These are phyloP conservation scores for Protosalanx chinensis DNA, from an alignment of 2,797 vertebrate genomes.

Conservation along the genomic window DNA sequence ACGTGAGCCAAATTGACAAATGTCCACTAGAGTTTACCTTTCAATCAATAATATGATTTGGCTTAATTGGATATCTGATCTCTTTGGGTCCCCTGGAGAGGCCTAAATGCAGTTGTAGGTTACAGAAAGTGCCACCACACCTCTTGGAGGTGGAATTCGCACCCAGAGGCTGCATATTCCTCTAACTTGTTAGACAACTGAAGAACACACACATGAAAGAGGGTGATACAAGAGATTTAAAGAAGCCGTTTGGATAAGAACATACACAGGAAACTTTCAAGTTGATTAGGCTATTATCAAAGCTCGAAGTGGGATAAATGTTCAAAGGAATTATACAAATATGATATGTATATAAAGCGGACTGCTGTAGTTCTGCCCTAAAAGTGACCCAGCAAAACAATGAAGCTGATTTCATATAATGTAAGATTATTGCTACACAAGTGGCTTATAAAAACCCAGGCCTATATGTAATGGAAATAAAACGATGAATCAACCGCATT, in stretches of 20 bases:
- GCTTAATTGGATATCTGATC: too few relatives aligned
- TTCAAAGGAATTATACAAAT: neutral
- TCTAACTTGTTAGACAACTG: slow-evolving; percentile 12
- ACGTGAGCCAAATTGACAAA: neutral
- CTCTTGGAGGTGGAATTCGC: slow-evolving; percentile 10
- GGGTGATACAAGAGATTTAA: too few relatives aligned
- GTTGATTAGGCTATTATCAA: neutral
- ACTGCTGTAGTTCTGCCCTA: neutral
- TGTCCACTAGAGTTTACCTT: too few relatives aligned
- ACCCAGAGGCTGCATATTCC: slow-evolving; percentile 17
- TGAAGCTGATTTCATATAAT: too few relatives aligned
- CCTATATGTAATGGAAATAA: neutral
- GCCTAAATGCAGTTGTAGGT: neutral
- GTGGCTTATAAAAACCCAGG: neutral
- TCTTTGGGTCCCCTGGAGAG: neutral
- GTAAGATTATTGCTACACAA: too few relatives aligned
- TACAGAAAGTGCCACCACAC: slow-evolving; percentile 16
- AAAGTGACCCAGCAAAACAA: neutral
- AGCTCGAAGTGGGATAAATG: neutral
- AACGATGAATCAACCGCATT: neutral
- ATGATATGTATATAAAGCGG: neutral
- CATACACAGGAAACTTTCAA: neutral
- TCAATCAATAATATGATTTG: too few relatives aligned
- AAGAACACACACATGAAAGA: slow-evolving; percentile 4
- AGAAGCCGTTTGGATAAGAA: neutral